phyloP scores from a whole-genome alignment of 2,113 vertebrate species.

The Merops nubicus region DNA sequence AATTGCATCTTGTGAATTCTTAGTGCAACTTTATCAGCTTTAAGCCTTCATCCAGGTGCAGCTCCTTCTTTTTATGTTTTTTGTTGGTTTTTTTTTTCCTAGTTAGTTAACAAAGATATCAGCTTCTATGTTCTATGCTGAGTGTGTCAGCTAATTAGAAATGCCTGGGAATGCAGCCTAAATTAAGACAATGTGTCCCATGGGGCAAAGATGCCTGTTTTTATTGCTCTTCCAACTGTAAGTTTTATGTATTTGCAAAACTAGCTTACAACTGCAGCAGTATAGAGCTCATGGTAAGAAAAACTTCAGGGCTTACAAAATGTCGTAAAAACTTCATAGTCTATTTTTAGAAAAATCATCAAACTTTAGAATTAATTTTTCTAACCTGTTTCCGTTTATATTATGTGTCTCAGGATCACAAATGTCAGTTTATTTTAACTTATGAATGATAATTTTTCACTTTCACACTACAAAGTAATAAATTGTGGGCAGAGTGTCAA shows the following conservation, averaged over 20 bases:
- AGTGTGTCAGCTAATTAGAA: constrained; percentile 18
- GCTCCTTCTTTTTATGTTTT: neutral
- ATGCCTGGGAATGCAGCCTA: neutral
- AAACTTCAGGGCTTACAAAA: constrained; percentile 65
- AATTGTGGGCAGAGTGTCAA: constrained; percentile 8
- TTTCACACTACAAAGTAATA: constrained; percentile 58
- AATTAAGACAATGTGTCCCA: constrained; percentile 18
- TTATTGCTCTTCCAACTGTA: neutral
- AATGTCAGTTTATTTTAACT: constrained; percentile 58
- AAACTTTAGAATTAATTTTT: constrained; percentile 62
- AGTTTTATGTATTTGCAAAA: constrained; percentile 26
- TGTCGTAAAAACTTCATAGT: constrained; percentile 43
- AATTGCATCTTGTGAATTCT: neutral
- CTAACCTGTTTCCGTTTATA: constrained; percentile 62
- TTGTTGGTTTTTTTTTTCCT: neutral
- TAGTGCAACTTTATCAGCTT: neutral
- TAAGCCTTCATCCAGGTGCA: neutral
- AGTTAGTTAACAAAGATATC: constrained; percentile 19
- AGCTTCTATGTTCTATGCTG: constrained; percentile 1
- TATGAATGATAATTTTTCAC: constrained; percentile 50
- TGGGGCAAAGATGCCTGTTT: neutral
- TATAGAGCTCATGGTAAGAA: constrained; percentile 32
- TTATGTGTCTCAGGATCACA: constrained; percentile 54
- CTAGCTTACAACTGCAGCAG: neutral
- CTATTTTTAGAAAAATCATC: constrained; percentile 63